Percentiles rank a stretch among this genome's conserved stretches.
Evolutionary conservation across 1,140 invertebrate species (phyloP).

Genomic region (Neodiprion fabricii): DNA sequence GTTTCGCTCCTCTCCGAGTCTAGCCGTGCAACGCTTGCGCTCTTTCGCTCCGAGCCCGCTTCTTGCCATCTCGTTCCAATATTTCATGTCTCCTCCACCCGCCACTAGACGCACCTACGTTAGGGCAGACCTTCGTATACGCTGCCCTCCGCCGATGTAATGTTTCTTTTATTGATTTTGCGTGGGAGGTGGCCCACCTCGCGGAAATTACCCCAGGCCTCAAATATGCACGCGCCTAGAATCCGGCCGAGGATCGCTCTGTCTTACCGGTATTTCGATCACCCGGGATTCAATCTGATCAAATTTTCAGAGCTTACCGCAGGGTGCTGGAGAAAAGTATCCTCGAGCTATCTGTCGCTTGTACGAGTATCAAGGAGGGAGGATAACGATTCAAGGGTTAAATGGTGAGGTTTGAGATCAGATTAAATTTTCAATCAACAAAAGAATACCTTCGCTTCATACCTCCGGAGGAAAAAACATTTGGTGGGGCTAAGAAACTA

Average conservation of each 20-base stretch:
- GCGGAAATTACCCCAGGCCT: conserved; percentile 52
- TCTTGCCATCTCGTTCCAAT: conserved; percentile 54
- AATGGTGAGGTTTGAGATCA: too few species aligned
- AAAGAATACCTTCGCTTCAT: too few species aligned
- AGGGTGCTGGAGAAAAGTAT: too few species aligned
- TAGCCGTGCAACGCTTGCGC: conserved; percentile 19
- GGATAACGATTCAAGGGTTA: too few species aligned
- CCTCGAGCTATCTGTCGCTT: too few species aligned
- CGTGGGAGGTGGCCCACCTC: conserved; percentile 40
- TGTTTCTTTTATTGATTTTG: conserved; percentile 65
- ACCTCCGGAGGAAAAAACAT: too few species aligned
- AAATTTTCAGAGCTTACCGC: background rate
- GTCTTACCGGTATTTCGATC: background rate
- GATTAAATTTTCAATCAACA: too few species aligned
- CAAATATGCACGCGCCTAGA: conserved; percentile 10
- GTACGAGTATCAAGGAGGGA: too few species aligned
- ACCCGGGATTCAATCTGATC: background rate
- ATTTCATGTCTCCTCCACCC: conserved; percentile 50
- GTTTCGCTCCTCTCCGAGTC: conserved; percentile 47
- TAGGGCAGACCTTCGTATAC: conserved; percentile 29
- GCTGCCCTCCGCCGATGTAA: conserved; percentile 58
- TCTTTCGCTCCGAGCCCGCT: background rate
- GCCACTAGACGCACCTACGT: conserved; percentile 11
- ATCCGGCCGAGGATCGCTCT: background rate
- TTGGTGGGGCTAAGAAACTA: too few species aligned